Evolutionary conservation across 2,888 invertebrate species (phyloP).

Genomic region (Fragum whitleyi): DNA sequence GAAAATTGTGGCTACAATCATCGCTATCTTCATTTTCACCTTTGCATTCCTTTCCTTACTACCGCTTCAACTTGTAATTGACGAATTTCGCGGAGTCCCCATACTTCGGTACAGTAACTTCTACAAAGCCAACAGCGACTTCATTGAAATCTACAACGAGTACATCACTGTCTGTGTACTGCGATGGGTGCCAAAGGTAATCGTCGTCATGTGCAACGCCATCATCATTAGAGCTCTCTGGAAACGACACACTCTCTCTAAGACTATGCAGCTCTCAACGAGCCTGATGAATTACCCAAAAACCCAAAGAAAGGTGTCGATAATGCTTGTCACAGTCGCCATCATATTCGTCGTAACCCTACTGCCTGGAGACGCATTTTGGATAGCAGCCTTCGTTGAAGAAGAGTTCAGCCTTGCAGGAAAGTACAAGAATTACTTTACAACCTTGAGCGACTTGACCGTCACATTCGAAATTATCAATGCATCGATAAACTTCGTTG

Average conservation of each 20-base stretch:
- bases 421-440: constrained; percentile 37
- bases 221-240: constrained; percentile 34
- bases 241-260: not conserved
- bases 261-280: not conserved
- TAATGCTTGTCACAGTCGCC: constrained; percentile 51
- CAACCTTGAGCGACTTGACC: constrained; percentile 32
- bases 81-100: not conserved
- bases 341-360: constrained; percentile 47
- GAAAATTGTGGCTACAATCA: constrained; percentile 29
- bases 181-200: constrained; percentile 46
- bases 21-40: constrained; percentile 30
- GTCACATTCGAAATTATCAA: constrained; percentile 52
- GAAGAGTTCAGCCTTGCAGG: constrained; percentile 31
- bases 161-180: constrained; percentile 35
- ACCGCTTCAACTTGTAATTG: constrained; percentile 21
- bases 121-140: constrained; percentile 35
- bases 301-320: constrained; percentile 32
- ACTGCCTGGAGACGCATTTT: constrained; percentile 31
- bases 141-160: constrained; percentile 33
- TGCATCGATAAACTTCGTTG: constrained; percentile 54
- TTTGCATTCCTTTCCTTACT: constrained; percentile 28
- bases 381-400: constrained; percentile 1
- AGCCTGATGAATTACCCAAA: not conserved
- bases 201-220: constrained; percentile 43
- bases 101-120: constrained; percentile 34